Evolutionary conservation across 2,888 invertebrate species (phyloP), one percentile per base, ranked within the genome.

Genomic region (Eupithecia inturbata): DNA sequence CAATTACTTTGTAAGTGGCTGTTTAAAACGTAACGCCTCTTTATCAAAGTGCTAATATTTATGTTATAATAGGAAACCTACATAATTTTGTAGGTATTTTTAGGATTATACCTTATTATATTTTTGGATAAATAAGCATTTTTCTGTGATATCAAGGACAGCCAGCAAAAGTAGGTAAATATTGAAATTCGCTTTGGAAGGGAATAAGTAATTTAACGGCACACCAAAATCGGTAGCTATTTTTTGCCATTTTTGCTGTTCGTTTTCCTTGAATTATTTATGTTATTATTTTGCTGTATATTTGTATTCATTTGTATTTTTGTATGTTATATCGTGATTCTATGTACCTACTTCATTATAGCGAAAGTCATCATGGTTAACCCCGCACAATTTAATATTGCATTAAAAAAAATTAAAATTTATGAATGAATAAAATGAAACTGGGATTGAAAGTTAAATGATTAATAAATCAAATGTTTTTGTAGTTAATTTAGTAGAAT

Each of bases 231-330:
- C 45, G 19, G 7, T 45, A 22, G 22, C n/a, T 4, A 19, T 45
- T 45, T 19, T 49, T 22, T 36, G 31, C 31, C 31, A 31, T 22
- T 10, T 10, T 3, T 7, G 1, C 0, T 53, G 12, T 57, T 57
- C 26, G 57, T 57, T 57, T 57, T 57, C 57, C 57, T 57, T 57
- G 57, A 57, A 26, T 57, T 26, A 14, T 57, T 57, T 26, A 57
- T 26, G 57, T 57, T 57, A 57, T 41, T 57, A 57, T 57, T 26
- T 57, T 57, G 57, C 57, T 14, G 26, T 57, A 26, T 57, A 57
- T 26, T 14, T 57, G 22, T 57, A 57, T 26, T 53, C 57, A 57
- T 57, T 57, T 57, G 57, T 57, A 57, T 14, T 57, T 12, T 53
- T 22, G 22, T 53, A 49, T 41, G n/a, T 45, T 45, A 45, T 12